Conservation (phyloP, 2,113 vertebrate genomes). For the Etia nguti region DNA sequence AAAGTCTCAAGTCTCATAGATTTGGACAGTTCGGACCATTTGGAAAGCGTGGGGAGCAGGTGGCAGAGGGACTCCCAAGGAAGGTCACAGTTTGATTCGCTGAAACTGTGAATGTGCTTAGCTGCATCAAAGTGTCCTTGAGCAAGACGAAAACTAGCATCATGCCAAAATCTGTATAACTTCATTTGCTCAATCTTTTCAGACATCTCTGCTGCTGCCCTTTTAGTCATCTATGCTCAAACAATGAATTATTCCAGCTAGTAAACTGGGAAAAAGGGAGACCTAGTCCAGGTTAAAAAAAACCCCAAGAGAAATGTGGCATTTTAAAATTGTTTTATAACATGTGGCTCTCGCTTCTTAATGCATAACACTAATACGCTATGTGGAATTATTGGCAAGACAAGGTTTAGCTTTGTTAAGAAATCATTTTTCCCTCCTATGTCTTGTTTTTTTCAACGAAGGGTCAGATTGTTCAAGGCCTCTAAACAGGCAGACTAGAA, state of each 20-base stretch:
- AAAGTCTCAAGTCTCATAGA: not conserved
- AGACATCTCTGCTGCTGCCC: not conserved
- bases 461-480: not conserved
- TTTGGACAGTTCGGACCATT: not conserved
- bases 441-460: not conserved
- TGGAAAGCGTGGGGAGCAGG: conserved; percentile 27
- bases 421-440: not conserved
- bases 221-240: not conserved
- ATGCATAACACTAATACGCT: not conserved
- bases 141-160: not conserved
- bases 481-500: not conserved
- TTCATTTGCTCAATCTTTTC: not conserved
- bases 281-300: not conserved
- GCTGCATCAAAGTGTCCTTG: conserved; percentile 22
- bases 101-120: not conserved
- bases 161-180: not conserved
- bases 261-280: not conserved
- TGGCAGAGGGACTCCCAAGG: conserved; percentile 11
- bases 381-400: not conserved
- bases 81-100: conserved; percentile 27
- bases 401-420: not conserved
- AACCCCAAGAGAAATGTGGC: not conserved
- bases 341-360: not conserved
- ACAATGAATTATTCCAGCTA: not conserved
- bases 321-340: not conserved